Base-by-base conservation (phyloP, 2,797 vertebrate genomes). In the Acrocephalus scirpaceus region DNA sequence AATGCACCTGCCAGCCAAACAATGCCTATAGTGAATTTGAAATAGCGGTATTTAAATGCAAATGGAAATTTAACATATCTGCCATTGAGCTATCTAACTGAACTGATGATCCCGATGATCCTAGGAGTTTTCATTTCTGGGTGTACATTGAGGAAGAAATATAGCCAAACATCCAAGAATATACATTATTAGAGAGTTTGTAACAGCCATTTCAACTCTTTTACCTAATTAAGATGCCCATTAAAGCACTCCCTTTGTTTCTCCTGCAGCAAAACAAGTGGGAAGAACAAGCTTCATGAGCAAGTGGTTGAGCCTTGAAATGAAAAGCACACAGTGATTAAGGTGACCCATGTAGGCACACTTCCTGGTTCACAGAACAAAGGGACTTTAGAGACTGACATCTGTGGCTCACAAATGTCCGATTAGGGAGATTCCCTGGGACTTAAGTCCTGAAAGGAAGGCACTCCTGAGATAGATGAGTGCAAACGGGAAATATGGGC, bases 1-100 rank as follows among this genome's bases (percentile, higher is more conserved):
- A 96, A 96, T 88, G 70, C 70, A 73, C 83, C 89, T 97, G 69
- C 72, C 95, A 91, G 89, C 80, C 89, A 95, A 96, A 95, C 80
- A 95, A 88, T 83, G 64, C 71, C 71, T 93, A 83, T 56, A 91
- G 60, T 89, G 73, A 83, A 72, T 95, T 76, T 97, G 94, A 96
- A 97, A 96, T 69, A 94, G 74, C 80, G 78, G 90, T 88, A 95
- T 97, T 97, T 97, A 97, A 97, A 97, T 96, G 86, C 79, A 96
- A 93, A 94, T 90, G 94, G 54, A 95, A 93, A 96, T 95, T 90
- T 82, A 95, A n/a, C 50, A 85, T 5, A 1, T 54, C 89, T 97
- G 82, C 90, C 86, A 54, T 75, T 92, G 87, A 85, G 75, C 5
- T 25, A 51, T 72, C 69, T 88, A 96, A 97, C 91, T 65, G 60